These are phyloP conservation scores for Dicyrtomina minuta DNA, from an alignment of 2,888 invertebrate species.

Conservation along the genomic window DNA sequence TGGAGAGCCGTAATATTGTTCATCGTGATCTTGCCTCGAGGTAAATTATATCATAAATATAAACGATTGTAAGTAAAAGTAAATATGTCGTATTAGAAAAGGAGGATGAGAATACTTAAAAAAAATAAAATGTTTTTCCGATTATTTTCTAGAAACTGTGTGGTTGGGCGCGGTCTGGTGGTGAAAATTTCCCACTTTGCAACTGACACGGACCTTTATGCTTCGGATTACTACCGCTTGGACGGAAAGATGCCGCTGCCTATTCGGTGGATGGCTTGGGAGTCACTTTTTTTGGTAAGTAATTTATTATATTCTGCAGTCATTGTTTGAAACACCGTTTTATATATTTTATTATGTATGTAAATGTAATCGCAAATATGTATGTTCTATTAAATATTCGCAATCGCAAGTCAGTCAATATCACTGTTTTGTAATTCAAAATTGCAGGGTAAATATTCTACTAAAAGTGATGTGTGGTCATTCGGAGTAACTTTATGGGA, in stretches of 20 bases:
- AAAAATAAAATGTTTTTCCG: neutral
- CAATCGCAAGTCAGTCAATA: too few species aligned
- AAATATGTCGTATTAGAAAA: neutral
- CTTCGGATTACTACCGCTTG: slow-evolving; percentile 78
- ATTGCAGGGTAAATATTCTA: slow-evolving; percentile 78
- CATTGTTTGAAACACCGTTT: neutral
- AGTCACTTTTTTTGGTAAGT: slow-evolving; percentile 72
- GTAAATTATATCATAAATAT: slow-evolving; percentile 59
- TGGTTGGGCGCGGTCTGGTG: slow-evolving; percentile 78
- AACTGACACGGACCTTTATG: slow-evolving; percentile 77
- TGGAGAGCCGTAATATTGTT: slow-evolving; percentile 84
- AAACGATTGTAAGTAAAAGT: too few species aligned
- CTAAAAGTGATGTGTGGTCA: slow-evolving; percentile 88
- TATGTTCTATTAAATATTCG: neutral
- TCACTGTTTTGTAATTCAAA: neutral
- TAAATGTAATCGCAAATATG: neutral
- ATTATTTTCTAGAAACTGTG: slow-evolving; percentile 68
- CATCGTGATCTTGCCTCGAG: slow-evolving; percentile 85
- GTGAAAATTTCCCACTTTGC: slow-evolving; percentile 84
- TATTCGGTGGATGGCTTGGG: slow-evolving; percentile 89
- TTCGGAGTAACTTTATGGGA: slow-evolving; percentile 88
- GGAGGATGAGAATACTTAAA: neutral
- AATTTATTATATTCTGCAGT: neutral
- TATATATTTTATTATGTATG: neutral
- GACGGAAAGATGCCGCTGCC: slow-evolving; percentile 80